Base-by-base conservation (phyloP, 2,113 vertebrate genomes). In the Poecile atricapillus region DNA sequence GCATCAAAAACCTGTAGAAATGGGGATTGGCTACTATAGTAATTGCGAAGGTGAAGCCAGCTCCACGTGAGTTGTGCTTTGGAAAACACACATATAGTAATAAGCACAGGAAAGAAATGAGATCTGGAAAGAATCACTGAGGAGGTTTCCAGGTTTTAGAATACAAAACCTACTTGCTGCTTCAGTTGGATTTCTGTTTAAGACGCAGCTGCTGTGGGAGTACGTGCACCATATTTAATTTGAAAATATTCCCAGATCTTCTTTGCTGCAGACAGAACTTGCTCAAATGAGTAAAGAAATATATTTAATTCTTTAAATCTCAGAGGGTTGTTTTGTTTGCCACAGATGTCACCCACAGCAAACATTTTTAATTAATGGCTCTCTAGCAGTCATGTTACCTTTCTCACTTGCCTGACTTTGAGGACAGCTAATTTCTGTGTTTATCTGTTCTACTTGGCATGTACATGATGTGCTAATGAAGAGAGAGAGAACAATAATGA, bases 381-480 rank as follows among this genome's bases (percentile, higher is more conserved):
- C 89, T 86, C 52, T 31, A 63, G n/a, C 23, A 76, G n/a, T 89
- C 24, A 9, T 59, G 20, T 76, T 93, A 52, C 53, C 27, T 73
- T 82, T 94, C 16, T 59, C 76, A 35, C 50, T 90, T 93, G 62
- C 27, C 25, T 93, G 80, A 25, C 33, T 52, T 24, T 59, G 63
- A 94, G 68, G 39, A 85, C 78, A 91, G 67, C 73, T 95, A 73
- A 91, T 93, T 87, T 83, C 67, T 89, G 58, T 93, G 83, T 93
- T 96, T 94, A 67, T 94, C 82, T 94, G 70, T 46, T 74, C 75
- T 55, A 11, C 21, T 65, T 59, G 46, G 35, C 67, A 80, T 76
- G 89, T 79, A 83, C 87, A 35, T 50, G n/a, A 65, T 74, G 79
- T 88, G 89, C 87, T 94, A 89, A 94, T 65, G 79, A 93, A 95